Conservation (phyloP, 1,140 invertebrate species). For the Hypothenemus hampei region DNA sequence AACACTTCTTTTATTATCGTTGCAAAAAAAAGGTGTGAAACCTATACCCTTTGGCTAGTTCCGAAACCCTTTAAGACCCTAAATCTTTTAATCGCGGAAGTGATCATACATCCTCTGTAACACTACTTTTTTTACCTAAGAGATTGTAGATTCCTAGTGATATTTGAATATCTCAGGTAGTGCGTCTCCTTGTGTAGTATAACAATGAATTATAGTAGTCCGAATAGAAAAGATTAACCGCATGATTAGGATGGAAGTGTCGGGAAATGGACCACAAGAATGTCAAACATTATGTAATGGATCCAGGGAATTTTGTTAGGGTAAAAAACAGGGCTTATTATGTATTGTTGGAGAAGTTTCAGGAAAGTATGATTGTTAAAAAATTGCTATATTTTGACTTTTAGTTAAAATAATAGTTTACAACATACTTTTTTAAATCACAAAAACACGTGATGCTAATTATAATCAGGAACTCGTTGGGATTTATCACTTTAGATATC, state of each 20-base stretch:
- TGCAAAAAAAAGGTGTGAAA: conserved; percentile 24
- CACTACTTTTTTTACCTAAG: conserved; percentile 1
- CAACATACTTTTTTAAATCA: too few relatives aligned
- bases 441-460: too few relatives aligned
- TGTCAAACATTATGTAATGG: conserved; percentile 22
- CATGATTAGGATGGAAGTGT: conserved; percentile 16
- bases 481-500: too few relatives aligned
- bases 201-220: conserved; percentile 13
- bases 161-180: neutral
- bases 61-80: conserved; percentile 4
- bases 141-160: conserved; percentile 6
- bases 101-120: neutral
- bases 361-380: too few relatives aligned
- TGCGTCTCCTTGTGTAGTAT: too few relatives aligned
- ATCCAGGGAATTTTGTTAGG: too few relatives aligned
- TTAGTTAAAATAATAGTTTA: too few relatives aligned
- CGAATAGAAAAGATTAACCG: conserved; percentile 23
- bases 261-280: conserved; percentile 20
- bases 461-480: too few relatives aligned
- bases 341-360: too few relatives aligned
- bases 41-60: conserved; percentile 13
- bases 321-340: too few relatives aligned
- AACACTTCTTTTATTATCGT: conserved; percentile 11
- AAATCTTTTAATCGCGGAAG: conserved; percentile 20
- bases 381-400: too few relatives aligned